phyloP scores from a whole-genome alignment of 2,113 vertebrate species.

The Xerus inauris region DNA sequence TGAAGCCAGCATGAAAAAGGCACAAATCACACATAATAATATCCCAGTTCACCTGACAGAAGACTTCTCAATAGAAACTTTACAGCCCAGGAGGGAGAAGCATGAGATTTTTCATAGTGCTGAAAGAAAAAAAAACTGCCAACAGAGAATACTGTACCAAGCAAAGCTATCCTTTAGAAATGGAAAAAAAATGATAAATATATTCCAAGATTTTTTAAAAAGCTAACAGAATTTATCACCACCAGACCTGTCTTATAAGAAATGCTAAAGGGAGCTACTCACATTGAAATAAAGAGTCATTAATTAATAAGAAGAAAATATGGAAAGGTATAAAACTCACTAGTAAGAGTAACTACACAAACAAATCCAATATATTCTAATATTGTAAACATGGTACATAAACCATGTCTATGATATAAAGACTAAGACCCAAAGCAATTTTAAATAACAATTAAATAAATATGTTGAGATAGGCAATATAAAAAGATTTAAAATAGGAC shows the following conservation, averaged over 20 bases:
- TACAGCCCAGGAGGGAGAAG: neutral
- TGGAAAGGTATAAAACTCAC: neutral
- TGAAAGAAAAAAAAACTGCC: neutral
- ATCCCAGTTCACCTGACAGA: neutral
- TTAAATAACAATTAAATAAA: neutral
- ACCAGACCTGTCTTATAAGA: neutral
- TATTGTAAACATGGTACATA: neutral
- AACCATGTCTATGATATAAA: neutral
- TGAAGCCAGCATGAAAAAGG: neutral
- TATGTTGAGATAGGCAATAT: too few relatives aligned
- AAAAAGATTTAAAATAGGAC: too few relatives aligned
- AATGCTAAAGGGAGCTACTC: neutral
- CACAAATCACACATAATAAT: neutral
- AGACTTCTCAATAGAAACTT: neutral
- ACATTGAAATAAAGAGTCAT: neutral
- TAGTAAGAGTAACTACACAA: neutral
- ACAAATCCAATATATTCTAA: neutral
- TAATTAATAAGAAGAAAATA: neutral
- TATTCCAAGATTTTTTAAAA: neutral
- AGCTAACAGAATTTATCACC: neutral
- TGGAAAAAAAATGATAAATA: neutral
- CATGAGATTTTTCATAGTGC: neutral
- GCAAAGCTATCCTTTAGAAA: neutral
- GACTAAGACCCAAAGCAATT: neutral
- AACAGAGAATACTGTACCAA: neutral